Conservation (phyloP, 2,113 vertebrate species). For the Verasper variegatus region DNA sequence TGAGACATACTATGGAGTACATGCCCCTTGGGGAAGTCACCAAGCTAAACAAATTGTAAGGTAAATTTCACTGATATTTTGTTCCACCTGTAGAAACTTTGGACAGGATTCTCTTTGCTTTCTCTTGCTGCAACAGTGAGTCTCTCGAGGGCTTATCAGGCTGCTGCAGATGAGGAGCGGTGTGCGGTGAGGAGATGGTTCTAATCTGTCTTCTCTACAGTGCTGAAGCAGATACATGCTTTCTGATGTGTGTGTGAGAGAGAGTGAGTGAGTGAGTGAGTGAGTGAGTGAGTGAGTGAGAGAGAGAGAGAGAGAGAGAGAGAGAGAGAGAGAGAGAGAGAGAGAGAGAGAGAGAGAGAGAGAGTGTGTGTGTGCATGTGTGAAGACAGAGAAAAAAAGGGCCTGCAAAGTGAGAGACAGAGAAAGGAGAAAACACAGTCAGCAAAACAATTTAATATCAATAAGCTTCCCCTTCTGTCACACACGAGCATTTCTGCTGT, state of each 20-base stretch:
- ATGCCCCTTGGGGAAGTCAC: constrained; percentile 27
- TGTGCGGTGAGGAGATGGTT: constrained; percentile 67
- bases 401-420: constrained; percentile 9
- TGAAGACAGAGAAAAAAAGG: constrained; percentile 11
- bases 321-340: neutral
- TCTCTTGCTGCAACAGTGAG: constrained; percentile 43
- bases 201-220: constrained; percentile 74
- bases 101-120: constrained; percentile 19
- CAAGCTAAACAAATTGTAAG: constrained; percentile 64
- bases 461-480: constrained; percentile 26
- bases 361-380: neutral
- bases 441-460: constrained; percentile 41
- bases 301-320: neutral
- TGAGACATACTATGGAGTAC: constrained; percentile 22
- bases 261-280: too few relatives aligned
- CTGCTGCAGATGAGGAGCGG: constrained; percentile 73
- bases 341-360: neutral
- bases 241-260: constrained; percentile 36
- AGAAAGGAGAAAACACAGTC: constrained; percentile 29
- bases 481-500: constrained; percentile 22
- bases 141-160: constrained; percentile 76
- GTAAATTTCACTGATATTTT: constrained; percentile 67
- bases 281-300: constrained; percentile 30
- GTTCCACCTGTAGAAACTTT: constrained; percentile 43
- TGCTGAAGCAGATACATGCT: constrained; percentile 61